Base-by-base conservation (phyloP, 2,797 vertebrate species). In the Intellagama lesueurii region DNA sequence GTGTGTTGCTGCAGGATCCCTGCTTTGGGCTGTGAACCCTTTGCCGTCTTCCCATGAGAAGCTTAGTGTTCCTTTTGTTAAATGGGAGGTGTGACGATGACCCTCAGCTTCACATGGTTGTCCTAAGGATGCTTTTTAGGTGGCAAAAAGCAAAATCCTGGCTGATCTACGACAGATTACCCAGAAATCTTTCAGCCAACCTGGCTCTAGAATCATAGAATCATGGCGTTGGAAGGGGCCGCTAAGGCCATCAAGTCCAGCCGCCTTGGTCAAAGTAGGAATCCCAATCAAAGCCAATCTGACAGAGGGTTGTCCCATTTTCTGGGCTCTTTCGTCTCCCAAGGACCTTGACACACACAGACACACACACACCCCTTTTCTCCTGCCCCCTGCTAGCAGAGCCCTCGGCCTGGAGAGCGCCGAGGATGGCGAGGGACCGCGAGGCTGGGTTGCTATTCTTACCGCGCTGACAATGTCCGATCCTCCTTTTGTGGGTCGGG, bases 401-500 rank as follows among this genome's bases (percentile, higher is more conserved):
- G 40, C 14, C 11, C 35, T 16, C 35, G 30, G 8, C 77, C 11
- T 35, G 73, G 16, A 11, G 47, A n/a, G 28, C 52, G 52, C 52
- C 52, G 7, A 56, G 52, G 52, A 56, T 12, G 52, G 52, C 9
- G 52, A 64, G 60, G 60, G 60, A 64, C 16, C 4, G 60, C 14
- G 12, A 17, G 16, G 11, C 60, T 4, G 16, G 12, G 11, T 56
- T 56, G 60, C 60, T 64, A 19, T 64, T 64, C 60, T 22, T 17
- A 22, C 60, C 52, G 49, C 35, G 24, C 52, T 26, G 8, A 35
- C 70, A 66, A 32, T 30, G 17, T 26, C 26, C 70, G 9, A 16
- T 4, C 69, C 47, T 64, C 19, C 26, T 73, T 81, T 94, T 64
- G 95, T 83, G 92, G 94, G 16, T 17, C 16, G 60, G 19, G 60